Conservation (phyloP, 2,888 invertebrate genomes). For the Temnothorax unifasciatus region DNA sequence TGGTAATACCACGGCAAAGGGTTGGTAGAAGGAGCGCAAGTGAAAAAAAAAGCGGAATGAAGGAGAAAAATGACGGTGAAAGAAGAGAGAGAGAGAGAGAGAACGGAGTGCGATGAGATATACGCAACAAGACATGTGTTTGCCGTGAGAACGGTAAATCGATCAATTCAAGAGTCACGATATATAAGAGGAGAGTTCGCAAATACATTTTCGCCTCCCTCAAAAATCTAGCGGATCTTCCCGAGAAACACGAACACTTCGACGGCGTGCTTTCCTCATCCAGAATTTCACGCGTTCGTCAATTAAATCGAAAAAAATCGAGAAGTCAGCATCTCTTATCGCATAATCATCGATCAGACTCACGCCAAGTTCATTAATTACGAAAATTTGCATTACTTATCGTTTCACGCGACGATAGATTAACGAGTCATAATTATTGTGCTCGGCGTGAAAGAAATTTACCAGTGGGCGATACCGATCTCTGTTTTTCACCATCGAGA, state of each 20-base stretch:
- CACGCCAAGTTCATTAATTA: slow-evolving; percentile 10
- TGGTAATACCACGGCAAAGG: slow-evolving; percentile 16
- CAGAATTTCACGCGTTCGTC: neutral
- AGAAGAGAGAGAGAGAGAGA: neutral
- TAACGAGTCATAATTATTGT: neutral
- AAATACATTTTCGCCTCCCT: slow-evolving; percentile 43
- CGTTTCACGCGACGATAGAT: neutral
- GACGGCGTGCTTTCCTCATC: neutral
- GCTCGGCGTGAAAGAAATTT: neutral
- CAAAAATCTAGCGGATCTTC: neutral
- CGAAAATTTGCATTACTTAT: neutral
- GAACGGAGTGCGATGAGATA: slow-evolving; percentile 42
- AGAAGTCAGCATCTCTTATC: neutral
- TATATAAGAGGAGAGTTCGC: slow-evolving; percentile 52
- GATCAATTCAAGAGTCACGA: slow-evolving; percentile 68
- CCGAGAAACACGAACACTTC: neutral
- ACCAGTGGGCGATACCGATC: slow-evolving; percentile 19
- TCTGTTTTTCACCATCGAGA: neutral
- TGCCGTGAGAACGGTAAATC: slow-evolving; percentile 68
- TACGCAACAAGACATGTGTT: slow-evolving; percentile 74
- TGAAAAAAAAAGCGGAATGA: neutral
- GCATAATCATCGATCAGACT: neutral
- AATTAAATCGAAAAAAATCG: neutral
- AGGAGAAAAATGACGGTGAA: slow-evolving; percentile 3
- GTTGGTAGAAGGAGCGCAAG: neutral